These are phyloP conservation scores for Vidua macroura DNA, from an alignment of 2,113 vertebrate species.

Conservation along the genomic window DNA sequence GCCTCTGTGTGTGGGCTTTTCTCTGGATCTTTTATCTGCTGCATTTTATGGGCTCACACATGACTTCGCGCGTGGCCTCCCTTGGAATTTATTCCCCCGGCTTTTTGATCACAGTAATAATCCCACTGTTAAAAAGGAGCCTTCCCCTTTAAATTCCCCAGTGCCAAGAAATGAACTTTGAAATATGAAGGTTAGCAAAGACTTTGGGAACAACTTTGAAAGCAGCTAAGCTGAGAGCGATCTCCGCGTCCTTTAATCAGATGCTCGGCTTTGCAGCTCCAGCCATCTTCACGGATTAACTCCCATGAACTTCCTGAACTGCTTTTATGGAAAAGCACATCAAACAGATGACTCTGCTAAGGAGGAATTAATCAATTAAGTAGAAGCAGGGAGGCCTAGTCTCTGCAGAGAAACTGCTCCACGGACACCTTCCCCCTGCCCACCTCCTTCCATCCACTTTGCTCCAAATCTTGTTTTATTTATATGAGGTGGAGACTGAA, in stretches of 20 bases:
- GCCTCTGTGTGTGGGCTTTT: not conserved
- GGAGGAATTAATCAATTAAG: constrained; percentile 69
- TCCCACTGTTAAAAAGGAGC: not conserved
- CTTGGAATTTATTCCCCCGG: not conserved
- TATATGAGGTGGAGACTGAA: not conserved
- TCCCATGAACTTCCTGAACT: constrained; percentile 59
- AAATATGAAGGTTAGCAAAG: constrained; percentile 54
- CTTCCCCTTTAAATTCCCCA: constrained; percentile 42
- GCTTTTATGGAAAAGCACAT: constrained; percentile 52
- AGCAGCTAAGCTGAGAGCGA: constrained; percentile 31
- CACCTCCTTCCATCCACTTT: not conserved
- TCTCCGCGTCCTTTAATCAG: constrained; percentile 46
- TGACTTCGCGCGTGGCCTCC: not conserved
- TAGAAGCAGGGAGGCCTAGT: not conserved
- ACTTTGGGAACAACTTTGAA: constrained; percentile 51
- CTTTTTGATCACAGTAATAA: constrained; percentile 23
- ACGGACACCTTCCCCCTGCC: not conserved
- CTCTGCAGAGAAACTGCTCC: not conserved
- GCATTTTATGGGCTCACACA: accelerated
- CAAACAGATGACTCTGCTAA: constrained; percentile 47
- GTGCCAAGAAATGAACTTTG: constrained; percentile 7
- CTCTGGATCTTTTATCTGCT: not conserved
- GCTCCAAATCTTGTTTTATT: not conserved
- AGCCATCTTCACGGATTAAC: constrained; percentile 56
- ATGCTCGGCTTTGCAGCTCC: constrained; percentile 42